Percentiles rank a stretch among this genome's conserved stretches.
These are phyloP conservation scores for Drosophila yooni DNA, from an alignment of 2,888 invertebrate species.

Conservation along the genomic window DNA sequence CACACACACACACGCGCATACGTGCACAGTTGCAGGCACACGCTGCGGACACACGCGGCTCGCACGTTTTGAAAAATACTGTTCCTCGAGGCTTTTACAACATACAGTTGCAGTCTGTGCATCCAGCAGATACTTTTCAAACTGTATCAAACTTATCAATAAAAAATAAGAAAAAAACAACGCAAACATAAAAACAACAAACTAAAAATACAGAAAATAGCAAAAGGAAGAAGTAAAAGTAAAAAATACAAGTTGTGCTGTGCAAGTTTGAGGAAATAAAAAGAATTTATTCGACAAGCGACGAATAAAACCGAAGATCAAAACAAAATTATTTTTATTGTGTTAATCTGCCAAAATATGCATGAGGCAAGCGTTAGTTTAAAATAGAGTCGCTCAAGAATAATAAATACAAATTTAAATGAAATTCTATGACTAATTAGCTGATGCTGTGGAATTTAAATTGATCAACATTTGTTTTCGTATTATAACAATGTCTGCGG, in stretches of 20 bases:
- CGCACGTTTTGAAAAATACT: slow-evolving; percentile 71
- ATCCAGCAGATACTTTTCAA: slow-evolving; percentile 33
- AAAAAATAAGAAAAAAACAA: slow-evolving; percentile 16
- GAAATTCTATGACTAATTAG: slow-evolving; percentile 70
- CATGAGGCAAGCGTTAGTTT: slow-evolving; percentile 63
- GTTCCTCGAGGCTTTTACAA: slow-evolving; percentile 56
- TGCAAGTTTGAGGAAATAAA: slow-evolving; percentile 62
- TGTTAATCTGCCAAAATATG: slow-evolving; percentile 69
- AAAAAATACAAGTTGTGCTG: slow-evolving; percentile 42
- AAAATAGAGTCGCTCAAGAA: slow-evolving; percentile 51
- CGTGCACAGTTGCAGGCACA: slow-evolving; percentile 32
- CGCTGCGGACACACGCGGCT: slow-evolving; percentile 74
- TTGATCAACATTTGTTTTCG: slow-evolving; percentile 39
- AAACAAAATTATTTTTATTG: slow-evolving; percentile 55
- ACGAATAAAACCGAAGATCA: slow-evolving; percentile 40
- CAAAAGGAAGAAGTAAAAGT: slow-evolving; percentile 3
- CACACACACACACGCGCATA: background rate
- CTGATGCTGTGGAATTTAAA: slow-evolving; percentile 63
- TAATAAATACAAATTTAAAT: slow-evolving; percentile 4
- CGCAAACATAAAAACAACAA: slow-evolving; percentile 30
- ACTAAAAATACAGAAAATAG: slow-evolving; percentile 10
- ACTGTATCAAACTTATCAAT: slow-evolving; percentile 14
- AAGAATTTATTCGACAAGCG: slow-evolving; percentile 22
- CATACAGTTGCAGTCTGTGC: slow-evolving; percentile 47
- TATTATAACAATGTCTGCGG: slow-evolving; percentile 15